Base-by-base conservation (phyloP, 2,888 invertebrate genomes). In the Rotaria sp. region DNA sequence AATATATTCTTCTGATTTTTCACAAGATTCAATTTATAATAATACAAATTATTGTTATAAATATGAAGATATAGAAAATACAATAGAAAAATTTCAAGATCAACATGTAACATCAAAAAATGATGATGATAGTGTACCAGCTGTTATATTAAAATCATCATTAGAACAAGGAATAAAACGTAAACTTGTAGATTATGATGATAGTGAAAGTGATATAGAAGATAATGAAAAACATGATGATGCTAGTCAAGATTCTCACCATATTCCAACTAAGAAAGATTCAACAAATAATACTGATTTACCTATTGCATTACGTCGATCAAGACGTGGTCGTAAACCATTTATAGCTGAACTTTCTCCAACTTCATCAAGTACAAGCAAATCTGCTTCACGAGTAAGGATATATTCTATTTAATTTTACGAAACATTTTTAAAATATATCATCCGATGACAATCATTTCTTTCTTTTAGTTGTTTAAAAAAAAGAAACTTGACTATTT, bases 261-360 rank as follows among this genome's bases (percentile, higher is more conserved):
- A 35, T 4, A 30, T 7, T 67, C 35, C 80, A 80, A 2, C 2
- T 45, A 26, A 45, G 4, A n/a, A 26, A 11, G 11, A 26, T 26
- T 1, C 41, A 26, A 45, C 26, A 21, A 80, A 21, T 15, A 45
- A 26, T 45, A 11, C 41, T 2, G 80, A 80, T 80, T n/a, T 80
- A 45, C 80, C 80, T 13, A 80, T 80, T 45, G 80, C 80, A 26
- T 45, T 80, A 45, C 80, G 80, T 21, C 80, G 80, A 45, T 26
- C 80, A 45, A 80, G 21, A 45, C 80, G 80, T n/a, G 30, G 35
- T 35, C 35, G 21, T 18, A 35, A 5, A 35, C 7, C 26, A 45
- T 13, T 24, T n/a, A 26, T 45, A 3, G 3, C 0, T 45, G 45
- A 80, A 11, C 41, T 41, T 45, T 45, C 80, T 13, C 26, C 41